These are phyloP conservation scores for Philhelius pedissequus DNA, from an alignment of 2,888 invertebrate species.

Conservation along the genomic window DNA sequence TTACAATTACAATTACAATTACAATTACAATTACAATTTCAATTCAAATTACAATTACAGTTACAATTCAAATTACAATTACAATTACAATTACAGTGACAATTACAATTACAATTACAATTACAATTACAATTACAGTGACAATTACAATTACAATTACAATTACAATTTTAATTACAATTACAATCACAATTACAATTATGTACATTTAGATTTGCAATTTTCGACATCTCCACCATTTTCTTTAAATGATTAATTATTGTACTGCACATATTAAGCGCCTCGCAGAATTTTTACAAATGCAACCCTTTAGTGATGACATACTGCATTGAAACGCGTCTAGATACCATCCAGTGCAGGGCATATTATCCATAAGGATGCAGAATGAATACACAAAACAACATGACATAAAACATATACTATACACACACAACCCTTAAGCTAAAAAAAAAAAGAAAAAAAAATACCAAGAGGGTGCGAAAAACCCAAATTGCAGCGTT, in stretches of 20 bases:
- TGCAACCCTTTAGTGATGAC: conserved; percentile 17
- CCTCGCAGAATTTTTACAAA: neutral
- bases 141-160: neutral
- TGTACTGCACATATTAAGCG: too few species aligned
- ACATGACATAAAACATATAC: conserved; percentile 31
- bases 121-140: neutral
- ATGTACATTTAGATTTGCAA: neutral
- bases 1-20: neutral
- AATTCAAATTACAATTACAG: neutral
- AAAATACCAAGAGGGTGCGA: conserved; percentile 52
- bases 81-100: neutral
- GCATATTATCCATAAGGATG: conserved; percentile 28
- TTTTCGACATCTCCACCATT: too few species aligned
- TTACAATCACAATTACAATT: neutral
- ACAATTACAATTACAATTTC: neutral
- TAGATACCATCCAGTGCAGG: conserved; percentile 16
- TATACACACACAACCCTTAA: conserved; percentile 32
- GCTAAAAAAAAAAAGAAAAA: neutral
- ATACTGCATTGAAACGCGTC: conserved; percentile 57
- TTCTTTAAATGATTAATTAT: too few species aligned
- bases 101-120: neutral
- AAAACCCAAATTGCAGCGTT: conserved; percentile 66
- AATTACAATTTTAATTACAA: neutral
- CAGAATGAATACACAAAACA: conserved; percentile 10
- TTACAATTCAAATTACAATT: neutral